Conservation (phyloP, 2,113 vertebrate genomes). For the Glaucidium brasilianum region DNA sequence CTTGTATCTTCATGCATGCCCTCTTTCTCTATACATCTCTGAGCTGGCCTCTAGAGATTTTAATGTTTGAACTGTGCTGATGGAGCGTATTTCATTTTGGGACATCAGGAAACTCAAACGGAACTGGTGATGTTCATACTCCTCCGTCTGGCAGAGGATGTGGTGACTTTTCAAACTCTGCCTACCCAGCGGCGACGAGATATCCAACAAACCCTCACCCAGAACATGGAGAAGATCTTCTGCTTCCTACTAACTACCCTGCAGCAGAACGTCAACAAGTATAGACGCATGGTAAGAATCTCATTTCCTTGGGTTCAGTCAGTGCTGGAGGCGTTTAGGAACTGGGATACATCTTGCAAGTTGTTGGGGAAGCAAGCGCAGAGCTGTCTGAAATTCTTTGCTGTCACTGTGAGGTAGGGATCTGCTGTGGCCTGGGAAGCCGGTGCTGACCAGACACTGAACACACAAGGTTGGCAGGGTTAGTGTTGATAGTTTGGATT, state of each 20-base stretch:
- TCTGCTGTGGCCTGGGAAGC: background rate
- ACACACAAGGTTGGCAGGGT: background rate
- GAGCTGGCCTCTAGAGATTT: background rate
- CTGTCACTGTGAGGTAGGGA: background rate
- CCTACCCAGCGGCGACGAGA: conserved; percentile 91
- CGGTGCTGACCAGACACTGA: background rate
- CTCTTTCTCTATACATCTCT: background rate
- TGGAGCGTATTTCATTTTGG: conserved; percentile 29
- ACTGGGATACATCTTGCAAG: background rate
- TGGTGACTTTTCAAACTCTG: conserved; percentile 95
- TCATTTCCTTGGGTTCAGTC: background rate
- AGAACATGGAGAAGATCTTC: conserved; percentile 95
- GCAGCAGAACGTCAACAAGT: conserved; percentile 87
- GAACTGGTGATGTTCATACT: conserved; percentile 98
- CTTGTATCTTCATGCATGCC: background rate
- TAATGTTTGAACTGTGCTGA: background rate
- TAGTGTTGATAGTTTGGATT: background rate
- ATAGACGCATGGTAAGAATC: conserved; percentile 76
- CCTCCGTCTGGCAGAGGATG: conserved; percentile 92
- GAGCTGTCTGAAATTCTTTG: background rate
- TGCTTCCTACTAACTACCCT: conserved; percentile 88
- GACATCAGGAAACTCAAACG: conserved; percentile 88
- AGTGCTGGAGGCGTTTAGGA: background rate
- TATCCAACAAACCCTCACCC: conserved; percentile 95
- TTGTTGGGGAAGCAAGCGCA: background rate